Evolutionary conservation across 2,888 invertebrate species (phyloP).

Genomic region (Apamea anceps): DNA sequence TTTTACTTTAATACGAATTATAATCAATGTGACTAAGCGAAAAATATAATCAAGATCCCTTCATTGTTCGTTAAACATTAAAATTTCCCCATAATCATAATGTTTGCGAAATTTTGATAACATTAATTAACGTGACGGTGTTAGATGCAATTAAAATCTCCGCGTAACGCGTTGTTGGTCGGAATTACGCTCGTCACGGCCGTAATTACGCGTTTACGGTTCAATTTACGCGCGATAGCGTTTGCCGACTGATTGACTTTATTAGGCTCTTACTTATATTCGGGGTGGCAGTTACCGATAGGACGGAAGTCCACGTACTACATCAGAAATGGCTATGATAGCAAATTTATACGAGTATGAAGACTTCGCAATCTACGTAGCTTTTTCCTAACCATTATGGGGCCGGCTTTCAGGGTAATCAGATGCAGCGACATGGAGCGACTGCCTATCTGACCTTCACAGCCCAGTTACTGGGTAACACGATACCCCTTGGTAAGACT

Average conservation of each 20-base stretch:
- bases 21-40: constrained; percentile 15
- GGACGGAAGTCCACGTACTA: not conserved
- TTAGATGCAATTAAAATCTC: constrained; percentile 79
- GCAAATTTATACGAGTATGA: not conserved
- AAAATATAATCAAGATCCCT: constrained; percentile 37
- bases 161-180: constrained; percentile 70
- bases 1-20: not conserved
- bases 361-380: not conserved
- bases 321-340: not conserved
- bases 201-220: constrained; percentile 71
- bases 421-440: not conserved
- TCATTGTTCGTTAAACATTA: constrained; percentile 51
- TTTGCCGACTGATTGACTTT: constrained; percentile 56
- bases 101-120: constrained; percentile 71
- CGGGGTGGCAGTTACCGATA: constrained; percentile 1
- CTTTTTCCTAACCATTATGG: not conserved
- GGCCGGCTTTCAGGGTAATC: not conserved
- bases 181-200: constrained; percentile 77
- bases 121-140: constrained; percentile 71
- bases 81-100: constrained; percentile 53
- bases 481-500: not conserved
- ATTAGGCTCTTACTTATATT: constrained; percentile 40
- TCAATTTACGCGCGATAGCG: constrained; percentile 60
- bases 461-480: not conserved
- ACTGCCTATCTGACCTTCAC: not conserved